Conservation (phyloP, 2,888 invertebrate genomes). For the Drosophila kuntzei region DNA sequence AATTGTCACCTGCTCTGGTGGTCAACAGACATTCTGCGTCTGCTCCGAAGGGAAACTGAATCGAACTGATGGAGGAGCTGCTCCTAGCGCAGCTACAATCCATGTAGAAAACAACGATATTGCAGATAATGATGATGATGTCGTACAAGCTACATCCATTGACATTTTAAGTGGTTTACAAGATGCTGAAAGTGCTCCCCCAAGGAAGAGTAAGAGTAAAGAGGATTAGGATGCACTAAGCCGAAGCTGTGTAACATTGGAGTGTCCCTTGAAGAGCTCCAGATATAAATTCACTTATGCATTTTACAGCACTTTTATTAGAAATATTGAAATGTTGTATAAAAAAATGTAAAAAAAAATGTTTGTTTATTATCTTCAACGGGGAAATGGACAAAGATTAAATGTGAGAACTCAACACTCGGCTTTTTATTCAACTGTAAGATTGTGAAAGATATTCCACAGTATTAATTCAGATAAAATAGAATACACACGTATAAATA, state of each 20-base stretch:
- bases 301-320: slow-evolving; percentile 1
- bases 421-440: slow-evolving; percentile 7
- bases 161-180: background rate
- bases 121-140: background rate
- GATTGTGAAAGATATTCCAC: background rate
- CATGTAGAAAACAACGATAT: background rate
- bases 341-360: background rate
- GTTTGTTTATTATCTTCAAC: background rate
- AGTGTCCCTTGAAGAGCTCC: background rate
- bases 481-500: background rate
- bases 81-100: background rate
- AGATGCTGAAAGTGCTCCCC: background rate
- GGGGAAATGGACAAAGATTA: background rate
- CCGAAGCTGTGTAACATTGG: background rate
- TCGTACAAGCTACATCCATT: background rate
- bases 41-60: slow-evolving; percentile 3
- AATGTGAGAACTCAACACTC: background rate
- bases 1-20: slow-evolving; percentile 33
- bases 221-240: slow-evolving; percentile 17
- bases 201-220: slow-evolving; percentile 16
- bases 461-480: too few species aligned
- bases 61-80: slow-evolving; percentile 31
- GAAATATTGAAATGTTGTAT: background rate
- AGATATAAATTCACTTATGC: background rate
- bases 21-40: slow-evolving; percentile 26